phyloP scores from a whole-genome alignment of 1,140 invertebrate genomes.

The Lucilia sericata region DNA sequence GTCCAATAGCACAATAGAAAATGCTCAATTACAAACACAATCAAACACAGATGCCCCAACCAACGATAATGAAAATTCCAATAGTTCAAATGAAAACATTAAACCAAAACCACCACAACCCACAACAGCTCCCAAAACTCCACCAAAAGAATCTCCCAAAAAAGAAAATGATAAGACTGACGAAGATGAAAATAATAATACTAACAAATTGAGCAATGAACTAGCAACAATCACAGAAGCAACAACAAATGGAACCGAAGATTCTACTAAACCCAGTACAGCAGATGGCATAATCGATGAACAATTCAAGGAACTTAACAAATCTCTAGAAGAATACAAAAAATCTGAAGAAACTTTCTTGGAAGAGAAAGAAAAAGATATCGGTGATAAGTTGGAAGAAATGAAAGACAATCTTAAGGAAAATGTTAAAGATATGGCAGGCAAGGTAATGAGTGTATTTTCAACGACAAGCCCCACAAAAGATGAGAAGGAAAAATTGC shows the following conservation, averaged over 20 bases:
- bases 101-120: not conserved
- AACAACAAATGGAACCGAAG: too few relatives aligned
- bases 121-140: not conserved
- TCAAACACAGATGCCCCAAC: not conserved
- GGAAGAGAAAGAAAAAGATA: not conserved
- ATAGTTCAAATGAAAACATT: not conserved
- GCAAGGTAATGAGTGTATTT: constrained; percentile 38
- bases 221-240: not conserved
- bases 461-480: not conserved
- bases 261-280: not conserved
- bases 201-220: not conserved
- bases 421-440: constrained; percentile 43
- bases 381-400: not conserved
- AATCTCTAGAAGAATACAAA: not conserved
- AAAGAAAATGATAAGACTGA: constrained; percentile 36
- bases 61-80: not conserved
- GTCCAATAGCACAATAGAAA: not conserved
- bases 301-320: not conserved
- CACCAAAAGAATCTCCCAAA: constrained; percentile 21
- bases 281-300: not conserved
- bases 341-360: not conserved
- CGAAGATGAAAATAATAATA: constrained; percentile 36
- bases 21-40: not conserved
- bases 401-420: constrained; percentile 44
- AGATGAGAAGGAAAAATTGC: not conserved